Conservation (phyloP, 2,113 vertebrate species). For the Dicaeum eximium region DNA sequence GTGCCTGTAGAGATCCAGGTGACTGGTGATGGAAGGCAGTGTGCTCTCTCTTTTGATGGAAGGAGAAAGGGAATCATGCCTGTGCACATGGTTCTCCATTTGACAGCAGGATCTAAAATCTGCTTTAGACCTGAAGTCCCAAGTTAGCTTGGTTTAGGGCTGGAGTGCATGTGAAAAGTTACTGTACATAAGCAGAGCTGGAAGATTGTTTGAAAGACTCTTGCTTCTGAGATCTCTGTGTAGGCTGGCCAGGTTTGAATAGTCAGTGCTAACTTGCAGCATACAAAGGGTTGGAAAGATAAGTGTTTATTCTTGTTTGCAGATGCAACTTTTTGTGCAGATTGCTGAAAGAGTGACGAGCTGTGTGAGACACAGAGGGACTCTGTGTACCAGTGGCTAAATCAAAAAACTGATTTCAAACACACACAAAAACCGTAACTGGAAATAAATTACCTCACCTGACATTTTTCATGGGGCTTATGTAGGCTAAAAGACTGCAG, state of each 20-base stretch:
- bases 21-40: neutral
- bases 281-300: neutral
- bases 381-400: neutral
- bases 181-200: neutral
- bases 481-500: neutral
- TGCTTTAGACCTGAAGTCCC: neutral
- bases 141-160: neutral
- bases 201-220: neutral
- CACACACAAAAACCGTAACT: neutral
- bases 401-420: slow-evolving; percentile 30
- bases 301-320: slow-evolving; percentile 3
- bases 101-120: neutral
- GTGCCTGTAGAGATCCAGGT: neutral
- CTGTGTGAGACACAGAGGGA: neutral
- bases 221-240: neutral
- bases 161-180: neutral
- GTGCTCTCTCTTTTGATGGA: neutral
- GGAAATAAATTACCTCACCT: slow-evolving; percentile 35
- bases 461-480: slow-evolving; percentile 29
- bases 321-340: neutral
- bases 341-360: neutral
- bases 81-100: neutral
- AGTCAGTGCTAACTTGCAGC: neutral
- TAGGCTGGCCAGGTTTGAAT: neutral
- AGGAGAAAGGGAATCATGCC: neutral